Evolutionary conservation across 2,797 vertebrate genomes (phyloP), one percentile per base, ranked within the genome.

Genomic region (Benthosema pterotum): DNA sequence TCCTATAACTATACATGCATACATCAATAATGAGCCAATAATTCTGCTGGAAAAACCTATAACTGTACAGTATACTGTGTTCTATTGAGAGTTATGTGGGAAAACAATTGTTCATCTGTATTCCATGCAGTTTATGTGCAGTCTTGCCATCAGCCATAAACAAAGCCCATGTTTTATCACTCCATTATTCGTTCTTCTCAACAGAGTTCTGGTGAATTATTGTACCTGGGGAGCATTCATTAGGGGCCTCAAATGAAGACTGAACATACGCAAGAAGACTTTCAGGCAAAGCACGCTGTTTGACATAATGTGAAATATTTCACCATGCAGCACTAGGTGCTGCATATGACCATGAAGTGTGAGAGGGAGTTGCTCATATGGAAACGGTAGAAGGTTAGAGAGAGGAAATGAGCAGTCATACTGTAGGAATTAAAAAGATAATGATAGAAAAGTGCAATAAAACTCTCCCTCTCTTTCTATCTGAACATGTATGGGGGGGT

Each of bases 251-350:
- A 46, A n/a, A 46, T 45, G 67, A 68, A 63, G 11, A 19, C 15
- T 11, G 18, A 22, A 22, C 1, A 12, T 28, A 63, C 19, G 13
- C n/a, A n/a, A 52, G 19, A 59, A 58, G 19, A 25, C 52, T 45
- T 12, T 38, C 15, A 14, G 62, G 63, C 63, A 69, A 63, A 74
- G 65, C 74, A 70, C 65, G 59, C 73, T 50, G 38, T 79, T 72
- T 67, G 49, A 60, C 15, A 69, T 66, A 71, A 69, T 65, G 59
- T 73, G 52, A 83, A 74, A 75, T 53, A 77, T 74, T 63, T 60
- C 83, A 52, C 65, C 16, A 25, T 49, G 14, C 52, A 28, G 55
- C 68, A 63, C 72, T 72, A 17, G 67, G 55, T 68, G 3, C 1
- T 60, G 52, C 64, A 63, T 65, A 46, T n/a, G n/a, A n/a, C n/a